Base-by-base conservation (phyloP, 30 jellyfish, hydroid and myxozoan genomes). In the Clytia hemisphaerica region DNA sequence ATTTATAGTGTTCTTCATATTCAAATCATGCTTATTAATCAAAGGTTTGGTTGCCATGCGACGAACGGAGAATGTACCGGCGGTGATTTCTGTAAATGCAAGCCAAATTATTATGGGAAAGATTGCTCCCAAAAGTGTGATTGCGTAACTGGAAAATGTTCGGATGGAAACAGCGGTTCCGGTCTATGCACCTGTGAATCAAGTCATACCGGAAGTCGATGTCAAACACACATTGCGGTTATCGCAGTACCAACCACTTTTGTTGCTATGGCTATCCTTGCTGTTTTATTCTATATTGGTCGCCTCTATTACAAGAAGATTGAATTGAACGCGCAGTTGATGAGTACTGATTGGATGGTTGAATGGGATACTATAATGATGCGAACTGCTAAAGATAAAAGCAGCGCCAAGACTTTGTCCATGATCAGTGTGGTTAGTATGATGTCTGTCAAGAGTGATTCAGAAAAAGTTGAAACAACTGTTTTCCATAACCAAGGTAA, bases 131-230 rank as follows among this genome's bases (percentile, higher is more conserved):
- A 71, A 51, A 72, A 69, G 46, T 89, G 98, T 48, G 45, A 60
- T 30, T 89, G 98, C 57, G 61, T 32, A 15, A 24, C 76, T 63
- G 98, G 98, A 5, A 64, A 36, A 19, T 89, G 98, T 71, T 69
- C 57, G 22, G 80, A 77, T 51, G 98, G 98, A 51, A 82, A 38
- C 18, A 69, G 53, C 7, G 81, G 81, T 4, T 24, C 49, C 26
- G 81, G 81, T 3, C 54, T 5, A 25, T 69, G 81, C 35, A 69
- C 12, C 15, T 69, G 81, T 69, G 81, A 19, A 45, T 47, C 81
- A 7, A 76, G 81, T 4, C 49, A 69, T 37, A 69, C 30, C 18
- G 81, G 81, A 10, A 30, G 51, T 34, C 46, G 32, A 4, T 69
- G 81, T 55, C 27, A 37, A 50, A 69, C 81, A 24, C 59, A 32